Evolutionary conservation across 2,113 vertebrate genomes (phyloP), one percentile per base, ranked within the genome.

Genomic region (Rhabdornis inornatus): DNA sequence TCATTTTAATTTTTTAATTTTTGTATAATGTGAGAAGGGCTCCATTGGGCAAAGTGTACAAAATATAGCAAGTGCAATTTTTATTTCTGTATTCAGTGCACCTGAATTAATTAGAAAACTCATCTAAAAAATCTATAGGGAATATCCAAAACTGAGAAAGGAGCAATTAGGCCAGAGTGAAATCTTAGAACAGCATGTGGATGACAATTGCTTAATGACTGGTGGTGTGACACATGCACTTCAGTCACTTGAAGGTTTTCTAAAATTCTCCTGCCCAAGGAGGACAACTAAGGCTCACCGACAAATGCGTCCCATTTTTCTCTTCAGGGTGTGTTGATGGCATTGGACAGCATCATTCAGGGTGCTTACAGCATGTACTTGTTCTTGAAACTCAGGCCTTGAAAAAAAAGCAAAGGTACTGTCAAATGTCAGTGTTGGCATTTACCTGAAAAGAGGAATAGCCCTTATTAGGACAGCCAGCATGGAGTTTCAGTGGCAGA

Each of bases 151-250:
- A 8, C 57, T 68, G 56, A 71, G 81, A 82, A 76, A 61, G 13
- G 21, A 72, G 27, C 21, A 42, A 64, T 27, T 49, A 44, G 45
- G 30, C 33, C 42, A 35, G 52, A 61, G 37, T 24, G 42, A 53
- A 57, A 68, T 66, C 63, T 93, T 75, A 17, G 45, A 77, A 40
- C 12, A 27, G 61, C 35, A 22, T 16, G 3, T 63, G 28, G n/a
- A 18, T 80, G 69, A 20, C 3, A 2, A 4, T 24, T 60, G 11
- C 25, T 40, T n/a, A 31, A 24, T 42, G n/a, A 11, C 33, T 42
- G 49, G 15, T 53, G 23, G 21, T 50, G 35, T 2, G 3, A 42
- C 3, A 1, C 3, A 11, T 37, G 49, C 0, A 0, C 35, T 50
- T 78, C 20, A 12, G 22, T 47, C 42, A 13, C 22, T 42, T 16